Evolutionary conservation across 1,140 invertebrate genomes (phyloP).

Genomic region (silkworm (Bombyx mori)): DNA sequence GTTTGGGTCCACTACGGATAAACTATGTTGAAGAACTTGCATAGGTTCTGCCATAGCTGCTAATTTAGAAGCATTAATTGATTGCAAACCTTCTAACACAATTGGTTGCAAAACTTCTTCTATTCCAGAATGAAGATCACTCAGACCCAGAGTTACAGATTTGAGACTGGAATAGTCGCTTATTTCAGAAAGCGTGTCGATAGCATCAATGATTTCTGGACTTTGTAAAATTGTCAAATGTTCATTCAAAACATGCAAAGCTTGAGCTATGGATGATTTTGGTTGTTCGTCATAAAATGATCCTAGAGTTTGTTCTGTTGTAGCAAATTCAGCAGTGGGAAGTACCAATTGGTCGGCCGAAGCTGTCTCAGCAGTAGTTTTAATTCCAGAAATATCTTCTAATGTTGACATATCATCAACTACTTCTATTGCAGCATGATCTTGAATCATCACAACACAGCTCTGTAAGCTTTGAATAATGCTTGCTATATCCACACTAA

Average conservation of each 20-base stretch:
- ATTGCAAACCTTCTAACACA: constrained; percentile 31
- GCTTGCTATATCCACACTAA: constrained; percentile 55
- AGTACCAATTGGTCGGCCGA: constrained; percentile 31
- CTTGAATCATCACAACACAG: constrained; percentile 69
- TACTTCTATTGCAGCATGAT: constrained; percentile 53
- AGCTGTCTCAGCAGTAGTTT: constrained; percentile 66
- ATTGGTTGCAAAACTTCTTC: constrained; percentile 46
- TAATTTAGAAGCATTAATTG: constrained; percentile 28
- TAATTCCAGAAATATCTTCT: constrained; percentile 73
- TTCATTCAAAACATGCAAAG: constrained; percentile 40
- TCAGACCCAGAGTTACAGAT: constrained; percentile 40
- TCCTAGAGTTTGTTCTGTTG: constrained; percentile 22
- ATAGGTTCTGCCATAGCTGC: constrained; percentile 59
- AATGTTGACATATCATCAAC: constrained; percentile 68
- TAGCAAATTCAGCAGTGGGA: constrained; percentile 25
- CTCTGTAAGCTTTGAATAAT: constrained; percentile 70
- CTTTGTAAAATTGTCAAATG: constrained; percentile 45
- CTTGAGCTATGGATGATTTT: constrained; percentile 22
- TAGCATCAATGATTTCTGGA: constrained; percentile 38
- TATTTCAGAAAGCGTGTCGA: constrained; percentile 44
- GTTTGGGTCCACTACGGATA: constrained; percentile 41
- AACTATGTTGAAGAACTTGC: constrained; percentile 48
- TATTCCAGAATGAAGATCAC: constrained; percentile 51
- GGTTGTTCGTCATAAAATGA: constrained; percentile 22
- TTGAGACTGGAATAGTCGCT: constrained; percentile 44